These are phyloP conservation scores for Acrocyrtus sp. DNA, from an alignment of 2,888 invertebrate species.

Conservation along the genomic window DNA sequence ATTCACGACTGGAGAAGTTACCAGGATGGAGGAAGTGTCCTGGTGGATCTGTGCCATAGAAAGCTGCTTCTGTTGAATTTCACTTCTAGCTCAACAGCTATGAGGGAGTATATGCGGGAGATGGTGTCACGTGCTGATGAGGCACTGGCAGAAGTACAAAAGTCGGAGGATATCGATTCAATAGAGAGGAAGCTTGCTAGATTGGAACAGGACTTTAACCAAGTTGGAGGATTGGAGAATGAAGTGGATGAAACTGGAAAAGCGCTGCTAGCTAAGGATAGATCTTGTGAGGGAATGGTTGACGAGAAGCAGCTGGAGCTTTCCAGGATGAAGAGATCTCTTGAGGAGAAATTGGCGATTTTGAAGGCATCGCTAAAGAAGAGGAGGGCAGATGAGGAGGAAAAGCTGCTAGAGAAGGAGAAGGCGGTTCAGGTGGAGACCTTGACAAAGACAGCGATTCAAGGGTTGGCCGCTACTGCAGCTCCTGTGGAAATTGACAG, in stretches of 20 bases:
- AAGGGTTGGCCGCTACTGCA: slow-evolving; percentile 21
- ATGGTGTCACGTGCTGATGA: neutral
- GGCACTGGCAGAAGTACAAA: neutral
- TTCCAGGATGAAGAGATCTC: slow-evolving; percentile 13
- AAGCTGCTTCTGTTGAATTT: slow-evolving; percentile 24
- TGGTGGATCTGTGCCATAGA: slow-evolving; percentile 40
- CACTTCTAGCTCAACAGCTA: neutral
- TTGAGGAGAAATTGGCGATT: slow-evolving; percentile 22
- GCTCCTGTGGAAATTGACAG: slow-evolving; percentile 80
- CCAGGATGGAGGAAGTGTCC: slow-evolving; percentile 18
- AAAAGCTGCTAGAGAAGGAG: slow-evolving; percentile 67
- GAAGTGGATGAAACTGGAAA: slow-evolving; percentile 36
- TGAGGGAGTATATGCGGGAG: slow-evolving; percentile 2
- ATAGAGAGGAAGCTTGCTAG: neutral
- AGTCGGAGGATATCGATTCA: neutral
- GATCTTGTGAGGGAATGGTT: slow-evolving; percentile 28
- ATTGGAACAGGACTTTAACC: slow-evolving; percentile 13
- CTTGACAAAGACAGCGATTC: slow-evolving; percentile 33
- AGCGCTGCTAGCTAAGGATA: slow-evolving; percentile 4
- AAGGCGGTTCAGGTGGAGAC: slow-evolving; percentile 68
- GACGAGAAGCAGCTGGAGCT: slow-evolving; percentile 1
- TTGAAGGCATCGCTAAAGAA: slow-evolving; percentile 12
- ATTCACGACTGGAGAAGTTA: slow-evolving; percentile 42
- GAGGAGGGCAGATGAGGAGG: slow-evolving; percentile 2
- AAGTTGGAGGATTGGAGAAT: slow-evolving; percentile 24